Conservation (phyloP, 2,113 vertebrate species). For the Chaetorhynchus papuensis region DNA sequence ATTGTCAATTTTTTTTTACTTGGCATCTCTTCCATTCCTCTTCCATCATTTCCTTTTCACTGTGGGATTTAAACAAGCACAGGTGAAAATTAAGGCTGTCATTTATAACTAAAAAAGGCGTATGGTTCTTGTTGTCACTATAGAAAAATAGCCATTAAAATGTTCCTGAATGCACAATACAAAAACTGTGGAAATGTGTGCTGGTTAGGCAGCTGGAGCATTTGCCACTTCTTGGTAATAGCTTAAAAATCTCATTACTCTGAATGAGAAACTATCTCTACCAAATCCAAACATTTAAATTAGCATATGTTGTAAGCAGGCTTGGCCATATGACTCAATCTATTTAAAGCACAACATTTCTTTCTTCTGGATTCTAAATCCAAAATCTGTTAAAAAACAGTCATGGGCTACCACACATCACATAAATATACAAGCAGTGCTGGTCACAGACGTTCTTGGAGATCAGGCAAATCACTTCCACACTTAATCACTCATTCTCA, state of each 20-base stretch:
- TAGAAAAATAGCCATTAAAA: constrained; percentile 46
- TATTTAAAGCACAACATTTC: constrained; percentile 22
- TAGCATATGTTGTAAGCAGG: constrained; percentile 34
- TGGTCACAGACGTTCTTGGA: background rate
- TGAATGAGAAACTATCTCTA: constrained; percentile 21
- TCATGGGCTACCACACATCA: background rate
- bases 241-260: constrained; percentile 54
- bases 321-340: constrained; percentile 25
- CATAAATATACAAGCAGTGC: background rate
- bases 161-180: constrained; percentile 18
- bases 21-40: background rate
- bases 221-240: constrained; percentile 47
- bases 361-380: constrained; percentile 6
- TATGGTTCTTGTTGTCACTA: constrained; percentile 8
- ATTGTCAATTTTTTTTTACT: background rate
- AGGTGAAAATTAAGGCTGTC: constrained; percentile 38
- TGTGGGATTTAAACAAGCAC: background rate
- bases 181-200: constrained; percentile 19
- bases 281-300: constrained; percentile 54
- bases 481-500: background rate
- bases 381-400: background rate
- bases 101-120: background rate
- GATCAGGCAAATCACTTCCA: background rate
- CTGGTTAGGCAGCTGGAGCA: constrained; percentile 31
- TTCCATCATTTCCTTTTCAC: background rate